These are phyloP conservation scores for Rhinichthys klamathensis DNA, from an alignment of 2,113 vertebrate genomes.

Conservation along the genomic window DNA sequence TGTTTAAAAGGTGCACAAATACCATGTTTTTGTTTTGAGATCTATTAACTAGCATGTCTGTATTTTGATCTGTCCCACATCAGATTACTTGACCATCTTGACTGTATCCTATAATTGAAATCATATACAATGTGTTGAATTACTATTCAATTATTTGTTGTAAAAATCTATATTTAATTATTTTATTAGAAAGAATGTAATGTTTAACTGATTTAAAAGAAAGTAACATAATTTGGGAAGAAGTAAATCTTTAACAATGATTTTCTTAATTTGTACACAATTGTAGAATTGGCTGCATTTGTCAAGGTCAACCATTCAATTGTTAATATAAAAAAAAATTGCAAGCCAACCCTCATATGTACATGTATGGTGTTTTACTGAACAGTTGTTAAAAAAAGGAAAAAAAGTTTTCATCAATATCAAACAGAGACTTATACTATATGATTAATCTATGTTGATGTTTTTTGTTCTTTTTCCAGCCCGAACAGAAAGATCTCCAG, in stretches of 20 bases:
- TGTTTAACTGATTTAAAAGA: not conserved
- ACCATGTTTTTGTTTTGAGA: not conserved
- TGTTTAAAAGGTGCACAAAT: not conserved
- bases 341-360: not conserved
- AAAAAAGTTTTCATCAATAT: not conserved
- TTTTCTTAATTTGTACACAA: not conserved
- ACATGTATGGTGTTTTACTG: not conserved
- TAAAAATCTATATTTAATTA: not conserved
- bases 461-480: conserved; percentile 68
- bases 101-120: not conserved
- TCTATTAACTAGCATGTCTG: not conserved
- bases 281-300: not conserved
- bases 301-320: not conserved
- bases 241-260: too few relatives aligned
- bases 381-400: not conserved
- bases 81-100: not conserved
- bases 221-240: too few relatives aligned
- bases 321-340: not conserved
- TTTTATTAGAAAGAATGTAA: not conserved
- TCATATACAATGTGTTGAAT: not conserved
- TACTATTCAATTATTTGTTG: not conserved
- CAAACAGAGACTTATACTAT: not conserved
- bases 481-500: conserved; percentile 96
- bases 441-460: too few relatives aligned
- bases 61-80: not conserved